These are phyloP conservation scores for Hylyphantes graminicola DNA, from an alignment of 1,140 invertebrate species.

Conservation along the genomic window DNA sequence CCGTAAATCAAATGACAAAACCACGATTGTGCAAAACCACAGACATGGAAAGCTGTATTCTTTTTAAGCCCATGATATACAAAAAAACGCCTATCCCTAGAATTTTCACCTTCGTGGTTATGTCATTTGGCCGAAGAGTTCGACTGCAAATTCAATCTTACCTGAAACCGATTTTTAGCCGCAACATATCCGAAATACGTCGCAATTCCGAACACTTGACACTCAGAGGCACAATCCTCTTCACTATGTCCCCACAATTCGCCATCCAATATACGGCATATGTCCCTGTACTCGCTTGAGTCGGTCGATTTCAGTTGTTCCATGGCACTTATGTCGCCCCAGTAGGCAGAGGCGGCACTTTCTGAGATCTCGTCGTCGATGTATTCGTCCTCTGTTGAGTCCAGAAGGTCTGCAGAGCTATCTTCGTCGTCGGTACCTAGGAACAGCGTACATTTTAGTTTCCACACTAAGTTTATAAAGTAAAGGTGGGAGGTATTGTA, in stretches of 20 bases:
- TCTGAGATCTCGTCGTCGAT: conserved; percentile 62
- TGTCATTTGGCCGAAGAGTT: too few relatives aligned
- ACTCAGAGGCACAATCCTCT: conserved; percentile 13
- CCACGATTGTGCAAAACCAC: too few relatives aligned
- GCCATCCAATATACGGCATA: not conserved
- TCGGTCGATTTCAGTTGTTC: conserved; percentile 12
- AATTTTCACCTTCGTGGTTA: too few relatives aligned
- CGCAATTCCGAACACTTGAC: conserved; percentile 63
- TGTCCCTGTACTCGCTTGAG: conserved; percentile 6
- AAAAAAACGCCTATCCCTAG: too few relatives aligned
- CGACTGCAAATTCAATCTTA: conserved; percentile 31
- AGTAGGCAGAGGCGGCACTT: conserved; percentile 10
- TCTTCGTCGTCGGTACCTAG: conserved; percentile 22
- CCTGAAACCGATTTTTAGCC: conserved; percentile 65
- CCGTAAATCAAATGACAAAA: too few relatives aligned
- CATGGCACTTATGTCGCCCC: conserved; percentile 39
- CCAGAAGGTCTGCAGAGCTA: conserved; percentile 14
- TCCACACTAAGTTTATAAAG: too few relatives aligned
- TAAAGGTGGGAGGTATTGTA: too few relatives aligned
- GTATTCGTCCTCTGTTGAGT: conserved; percentile 52
- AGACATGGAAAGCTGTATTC: too few relatives aligned
- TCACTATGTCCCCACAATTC: not conserved
- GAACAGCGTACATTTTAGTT: too few relatives aligned
- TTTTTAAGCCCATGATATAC: too few relatives aligned
- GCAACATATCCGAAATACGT: conserved; percentile 64